Evolutionary conservation across 2,113 vertebrate species (phyloP).

Genomic region (Atrichornis clamosus): DNA sequence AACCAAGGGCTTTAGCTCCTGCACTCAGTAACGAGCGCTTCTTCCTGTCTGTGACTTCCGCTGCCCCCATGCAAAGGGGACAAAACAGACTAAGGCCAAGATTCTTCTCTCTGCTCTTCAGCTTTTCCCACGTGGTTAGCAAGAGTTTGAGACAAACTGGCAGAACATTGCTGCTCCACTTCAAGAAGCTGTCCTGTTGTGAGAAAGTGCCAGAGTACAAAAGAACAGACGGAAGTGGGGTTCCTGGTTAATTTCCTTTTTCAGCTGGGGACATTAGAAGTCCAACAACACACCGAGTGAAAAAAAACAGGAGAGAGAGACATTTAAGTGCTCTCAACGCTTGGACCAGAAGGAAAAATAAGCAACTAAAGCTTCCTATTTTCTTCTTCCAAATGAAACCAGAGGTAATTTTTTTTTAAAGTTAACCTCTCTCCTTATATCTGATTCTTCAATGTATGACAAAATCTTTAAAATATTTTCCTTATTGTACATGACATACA

Average conservation of each 20-base stretch:
- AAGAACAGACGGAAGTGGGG: background rate
- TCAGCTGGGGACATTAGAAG: background rate
- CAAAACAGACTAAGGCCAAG: background rate
- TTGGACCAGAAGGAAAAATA: background rate
- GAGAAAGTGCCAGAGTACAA: conserved; percentile 2
- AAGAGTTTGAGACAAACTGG: conserved; percentile 14
- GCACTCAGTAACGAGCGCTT: background rate
- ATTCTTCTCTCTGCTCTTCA: background rate
- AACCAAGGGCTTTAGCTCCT: background rate
- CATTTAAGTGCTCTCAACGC: background rate
- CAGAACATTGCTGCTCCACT: background rate
- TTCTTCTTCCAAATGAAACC: background rate
- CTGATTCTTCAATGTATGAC: background rate
- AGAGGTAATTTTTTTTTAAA: background rate
- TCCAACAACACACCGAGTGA: background rate
- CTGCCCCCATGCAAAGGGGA: background rate
- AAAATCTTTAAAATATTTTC: background rate
- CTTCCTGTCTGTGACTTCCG: background rate
- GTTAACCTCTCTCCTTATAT: background rate
- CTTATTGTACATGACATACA: background rate
- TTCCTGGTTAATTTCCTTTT: conserved; percentile 1
- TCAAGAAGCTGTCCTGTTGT: conserved; percentile 36
- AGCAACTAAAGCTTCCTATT: background rate
- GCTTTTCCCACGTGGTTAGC: conserved; percentile 1
- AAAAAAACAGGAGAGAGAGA: background rate